Evolutionary conservation across 2,888 invertebrate species (phyloP).

Genomic region (Drosophila peninsularis): DNA sequence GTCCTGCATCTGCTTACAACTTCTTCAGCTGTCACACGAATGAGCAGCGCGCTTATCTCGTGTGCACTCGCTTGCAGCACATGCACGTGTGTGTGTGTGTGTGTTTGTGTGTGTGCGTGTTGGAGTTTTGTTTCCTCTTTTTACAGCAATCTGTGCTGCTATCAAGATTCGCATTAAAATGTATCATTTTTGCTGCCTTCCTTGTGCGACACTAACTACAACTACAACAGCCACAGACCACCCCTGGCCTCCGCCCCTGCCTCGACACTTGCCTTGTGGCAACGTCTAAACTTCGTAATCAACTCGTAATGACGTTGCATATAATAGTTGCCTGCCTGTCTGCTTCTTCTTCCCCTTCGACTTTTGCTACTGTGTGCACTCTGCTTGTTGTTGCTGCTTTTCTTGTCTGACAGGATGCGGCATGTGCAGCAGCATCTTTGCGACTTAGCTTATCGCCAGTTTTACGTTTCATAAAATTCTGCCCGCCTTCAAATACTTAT

Average conservation of each 20-base stretch:
- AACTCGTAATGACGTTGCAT: conserved; percentile 79
- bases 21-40: conserved; percentile 76
- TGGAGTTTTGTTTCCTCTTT: conserved; percentile 80
- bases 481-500: conserved; percentile 57
- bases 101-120: too few relatives aligned
- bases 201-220: conserved; percentile 64
- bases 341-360: conserved; percentile 15
- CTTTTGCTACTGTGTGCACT: conserved; percentile 38
- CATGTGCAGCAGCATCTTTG: conserved; percentile 43
- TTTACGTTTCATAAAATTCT: conserved; percentile 83
- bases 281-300: conserved; percentile 76
- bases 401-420: conserved; percentile 43
- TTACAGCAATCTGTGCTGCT: conserved; percentile 80
- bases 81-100: conserved; percentile 29
- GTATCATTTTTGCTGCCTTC: conserved; percentile 81
- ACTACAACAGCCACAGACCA: conserved; percentile 45
- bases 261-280: conserved; percentile 40
- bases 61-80: conserved; percentile 61
- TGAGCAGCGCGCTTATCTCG: conserved; percentile 76
- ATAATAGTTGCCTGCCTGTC: conserved; percentile 59
- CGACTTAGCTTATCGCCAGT: conserved; percentile 74
- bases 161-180: conserved; percentile 84
- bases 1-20: conserved; percentile 60
- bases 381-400: conserved; percentile 15
- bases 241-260: not conserved